Percentiles rank a stretch among this genome's conserved stretches.
phyloP scores from a whole-genome alignment of 2,888 invertebrate genomes.

The Orgyia antiqua region DNA sequence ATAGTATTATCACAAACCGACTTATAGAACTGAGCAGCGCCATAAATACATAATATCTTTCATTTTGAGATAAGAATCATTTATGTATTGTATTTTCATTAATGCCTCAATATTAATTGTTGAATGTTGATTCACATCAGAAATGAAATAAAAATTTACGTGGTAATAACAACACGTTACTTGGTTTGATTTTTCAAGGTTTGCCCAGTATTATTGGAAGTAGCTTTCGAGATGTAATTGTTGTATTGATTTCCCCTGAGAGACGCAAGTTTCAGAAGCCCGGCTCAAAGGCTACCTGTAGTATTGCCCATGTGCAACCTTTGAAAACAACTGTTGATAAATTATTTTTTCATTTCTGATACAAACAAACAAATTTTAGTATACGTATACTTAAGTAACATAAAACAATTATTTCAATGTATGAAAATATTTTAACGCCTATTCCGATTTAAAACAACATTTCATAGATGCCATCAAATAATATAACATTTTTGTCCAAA shows the following conservation, averaged over 20 bases:
- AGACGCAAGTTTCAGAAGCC: conserved; percentile 43
- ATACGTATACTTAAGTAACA: too few species aligned
- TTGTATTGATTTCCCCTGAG: conserved; percentile 71
- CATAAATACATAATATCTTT: conserved; percentile 59
- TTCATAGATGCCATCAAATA: too few species aligned
- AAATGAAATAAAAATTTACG: conserved; percentile 24
- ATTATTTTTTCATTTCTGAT: conserved; percentile 14
- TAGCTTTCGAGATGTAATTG: conserved; percentile 71
- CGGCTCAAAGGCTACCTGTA: conserved; percentile 41
- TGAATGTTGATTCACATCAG: conserved; percentile 19
- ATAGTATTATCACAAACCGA: conserved; percentile 70
- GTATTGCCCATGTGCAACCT: conserved; percentile 32
- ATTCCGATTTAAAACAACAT: too few species aligned
- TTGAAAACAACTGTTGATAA: conserved; percentile 38
- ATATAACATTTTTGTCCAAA: too few species aligned
- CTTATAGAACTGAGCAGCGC: conserved; percentile 60
- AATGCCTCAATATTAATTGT: conserved; percentile 28
- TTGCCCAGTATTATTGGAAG: conserved; percentile 60
- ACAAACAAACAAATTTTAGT: too few species aligned
- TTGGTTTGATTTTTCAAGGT: conserved; percentile 50
- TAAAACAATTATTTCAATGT: too few species aligned
- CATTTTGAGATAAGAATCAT: conserved; percentile 46
- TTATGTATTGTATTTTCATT: conserved; percentile 32
- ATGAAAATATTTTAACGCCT: too few species aligned
- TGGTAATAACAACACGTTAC: conserved; percentile 34